Conservation (phyloP, 2,797 vertebrate genomes). For the Dicrostonyx torquatus region DNA sequence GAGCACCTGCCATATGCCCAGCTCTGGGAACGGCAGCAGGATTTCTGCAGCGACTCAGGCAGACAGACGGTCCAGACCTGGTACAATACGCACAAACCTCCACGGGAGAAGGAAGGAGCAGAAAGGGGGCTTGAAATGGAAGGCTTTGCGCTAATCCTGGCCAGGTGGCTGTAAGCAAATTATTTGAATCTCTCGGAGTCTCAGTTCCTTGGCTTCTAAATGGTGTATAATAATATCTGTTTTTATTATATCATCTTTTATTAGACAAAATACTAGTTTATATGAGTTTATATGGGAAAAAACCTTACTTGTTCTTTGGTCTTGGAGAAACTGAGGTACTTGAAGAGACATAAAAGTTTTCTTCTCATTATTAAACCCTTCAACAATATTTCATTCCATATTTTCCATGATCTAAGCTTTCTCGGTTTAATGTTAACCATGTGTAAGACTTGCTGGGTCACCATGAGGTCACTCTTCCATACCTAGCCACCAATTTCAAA, state of each 20-base stretch:
- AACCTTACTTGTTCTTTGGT: constrained; percentile 61
- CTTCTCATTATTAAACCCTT: constrained; percentile 71
- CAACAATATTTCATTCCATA: constrained; percentile 73
- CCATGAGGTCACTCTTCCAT: constrained; percentile 60
- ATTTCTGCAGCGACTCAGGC: neutral
- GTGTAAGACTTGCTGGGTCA: constrained; percentile 62
- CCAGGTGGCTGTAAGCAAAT: constrained; percentile 63
- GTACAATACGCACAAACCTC: neutral
- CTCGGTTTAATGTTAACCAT: constrained; percentile 72
- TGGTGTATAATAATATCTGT: constrained; percentile 52
- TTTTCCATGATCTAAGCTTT: constrained; percentile 75
- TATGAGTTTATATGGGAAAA: neutral
- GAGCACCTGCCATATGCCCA: neutral
- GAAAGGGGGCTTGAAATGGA: neutral
- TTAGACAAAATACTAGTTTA: constrained; percentile 69
- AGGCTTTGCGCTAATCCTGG: constrained; percentile 58
- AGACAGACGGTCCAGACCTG: neutral
- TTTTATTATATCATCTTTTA: constrained; percentile 70
- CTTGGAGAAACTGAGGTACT: constrained; percentile 77
- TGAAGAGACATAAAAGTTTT: constrained; percentile 70
- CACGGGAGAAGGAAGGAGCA: constrained; percentile 29
- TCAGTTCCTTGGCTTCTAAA: constrained; percentile 55
- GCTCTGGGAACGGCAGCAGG: neutral
- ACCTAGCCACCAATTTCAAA: constrained; percentile 67
- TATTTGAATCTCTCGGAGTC: constrained; percentile 49